Base-by-base conservation (phyloP, 2,113 vertebrate species). In the Ascaphus truei region DNA sequence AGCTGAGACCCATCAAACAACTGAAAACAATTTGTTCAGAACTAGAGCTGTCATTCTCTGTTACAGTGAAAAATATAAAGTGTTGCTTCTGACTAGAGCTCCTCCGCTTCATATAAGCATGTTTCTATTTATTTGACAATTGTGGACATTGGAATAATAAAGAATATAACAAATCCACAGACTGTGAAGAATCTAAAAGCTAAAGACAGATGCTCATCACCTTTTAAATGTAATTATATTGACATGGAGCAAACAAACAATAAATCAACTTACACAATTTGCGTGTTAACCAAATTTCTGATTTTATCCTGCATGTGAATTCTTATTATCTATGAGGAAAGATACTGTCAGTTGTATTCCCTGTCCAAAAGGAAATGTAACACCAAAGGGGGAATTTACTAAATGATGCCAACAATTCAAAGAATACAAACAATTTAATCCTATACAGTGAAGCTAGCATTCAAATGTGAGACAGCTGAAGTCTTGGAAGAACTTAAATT, bases 111-210 rank as follows among this genome's bases (percentile, higher is more conserved):
- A 22, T 71, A 73, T 0, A 8, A 81, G 63, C 74, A 58, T 30
- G 77, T 65, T 79, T 72, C 82, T 81, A 76, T 87, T 84, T 78
- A 73, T 62, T 80, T 89, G 88, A 90, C 90, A 91, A 85, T 87
- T 89, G 80, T 90, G 87, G 88, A 84, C 85, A 86, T 72, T 76
- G 82, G 83, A 88, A 88, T 89, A 89, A 89, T 85, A 79, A 76
- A 84, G 80, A 84, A 81, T 79, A 80, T 81, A 88, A 88, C 86
- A 75, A 87, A 77, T 85, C 89, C 89, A 78, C 84, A 84, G 88
- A 88, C 85, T 90, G 87, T 88, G 85, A 89, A 89, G 76, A 86
- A 86, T 78, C 77, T 64, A 77, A 84, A 83, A 80, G 75, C 80
- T 79, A 76, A 83, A 90, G 84, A 84, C 88, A 90, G 88, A 88